Evolutionary conservation across 1,140 invertebrate genomes (phyloP), one percentile per base, ranked within the genome.

Genomic region (Planococcus citri): DNA sequence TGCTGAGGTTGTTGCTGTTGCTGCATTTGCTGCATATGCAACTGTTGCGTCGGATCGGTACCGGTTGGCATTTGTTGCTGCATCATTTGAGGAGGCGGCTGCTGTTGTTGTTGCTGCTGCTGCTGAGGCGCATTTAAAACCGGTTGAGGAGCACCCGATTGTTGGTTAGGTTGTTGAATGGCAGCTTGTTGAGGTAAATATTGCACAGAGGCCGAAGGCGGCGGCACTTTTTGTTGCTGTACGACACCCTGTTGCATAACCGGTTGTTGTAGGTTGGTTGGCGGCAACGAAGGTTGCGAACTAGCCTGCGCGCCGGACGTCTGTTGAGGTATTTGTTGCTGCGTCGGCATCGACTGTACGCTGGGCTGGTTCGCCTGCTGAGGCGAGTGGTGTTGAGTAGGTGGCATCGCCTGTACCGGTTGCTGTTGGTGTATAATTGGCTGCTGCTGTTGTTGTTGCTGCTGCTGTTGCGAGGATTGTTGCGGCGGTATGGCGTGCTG

Each of bases 71-170:
- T 37, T 14, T 6, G 33, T 37, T 37, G 33, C 33, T n/a, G n/a
- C n/a, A n/a, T n/a, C n/a, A n/a, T 8, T 22, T 71, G 71, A 64
- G 80, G 78, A 74, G 78, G 78, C 73, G 81, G 80, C 77, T 68
- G 58, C 38, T 80, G 78, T 14, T 72, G 21, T 17, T 69, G 71
- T 41, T 72, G 70, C 69, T 74, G 73, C 27, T 74, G 73, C 27
- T 72, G 71, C 21, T 73, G 73, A 17, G 68, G 8, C 20, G 70
- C n/a, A n/a, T n/a, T n/a, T n/a, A n/a, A n/a, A n/a, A n/a, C n/a
- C n/a, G n/a, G n/a, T n/a, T n/a, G n/a, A n/a, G n/a, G n/a, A n/a
- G n/a, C n/a, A n/a, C n/a, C n/a, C n/a, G n/a, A n/a, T n/a, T n/a
- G n/a, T n/a, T n/a, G n/a, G n/a, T n/a, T n/a, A n/a, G n/a, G n/a